These are phyloP conservation scores for Saccopteryx leptura DNA, from an alignment of 2,113 vertebrate species.

Conservation along the genomic window DNA sequence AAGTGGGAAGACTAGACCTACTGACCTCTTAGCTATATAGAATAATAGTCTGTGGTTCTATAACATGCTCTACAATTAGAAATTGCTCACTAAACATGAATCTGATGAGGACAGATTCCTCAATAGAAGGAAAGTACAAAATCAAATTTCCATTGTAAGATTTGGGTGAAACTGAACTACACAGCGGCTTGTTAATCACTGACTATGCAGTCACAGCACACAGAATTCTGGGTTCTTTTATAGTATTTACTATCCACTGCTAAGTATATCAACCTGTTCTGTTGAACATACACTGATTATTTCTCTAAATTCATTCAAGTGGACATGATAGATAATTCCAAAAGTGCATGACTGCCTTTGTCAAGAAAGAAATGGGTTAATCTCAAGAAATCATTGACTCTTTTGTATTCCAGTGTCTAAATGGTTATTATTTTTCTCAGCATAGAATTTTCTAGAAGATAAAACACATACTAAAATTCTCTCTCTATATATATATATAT, in stretches of 20 bases:
- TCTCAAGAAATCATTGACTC: slow-evolving; percentile 75
- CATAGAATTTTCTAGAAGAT: slow-evolving; percentile 78
- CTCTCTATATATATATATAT: neutral
- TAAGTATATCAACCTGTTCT: slow-evolving; percentile 36
- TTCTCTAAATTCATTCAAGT: slow-evolving; percentile 59
- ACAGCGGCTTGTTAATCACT: neutral
- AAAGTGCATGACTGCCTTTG: slow-evolving; percentile 63
- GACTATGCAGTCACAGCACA: neutral
- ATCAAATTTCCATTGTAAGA: slow-evolving; percentile 59
- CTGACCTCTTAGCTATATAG: neutral
- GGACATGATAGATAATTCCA: slow-evolving; percentile 60
- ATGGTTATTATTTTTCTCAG: slow-evolving; percentile 76
- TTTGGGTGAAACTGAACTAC: neutral
- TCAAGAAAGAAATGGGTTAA: slow-evolving; percentile 77
- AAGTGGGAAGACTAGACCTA: neutral
- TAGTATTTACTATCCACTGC: neutral
- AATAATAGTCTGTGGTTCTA: neutral
- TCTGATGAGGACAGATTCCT: neutral
- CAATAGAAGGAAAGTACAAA: slow-evolving; percentile 32
- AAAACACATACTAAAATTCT: slow-evolving; percentile 64
- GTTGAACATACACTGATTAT: slow-evolving; percentile 13
- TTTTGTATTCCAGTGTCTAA: slow-evolving; percentile 78
- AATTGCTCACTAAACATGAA: slow-evolving; percentile 36
- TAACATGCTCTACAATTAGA: slow-evolving; percentile 32
- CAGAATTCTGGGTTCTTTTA: slow-evolving; percentile 44